phyloP scores from a whole-genome alignment of 2,113 vertebrate species.

The Stigmatopora argus region DNA sequence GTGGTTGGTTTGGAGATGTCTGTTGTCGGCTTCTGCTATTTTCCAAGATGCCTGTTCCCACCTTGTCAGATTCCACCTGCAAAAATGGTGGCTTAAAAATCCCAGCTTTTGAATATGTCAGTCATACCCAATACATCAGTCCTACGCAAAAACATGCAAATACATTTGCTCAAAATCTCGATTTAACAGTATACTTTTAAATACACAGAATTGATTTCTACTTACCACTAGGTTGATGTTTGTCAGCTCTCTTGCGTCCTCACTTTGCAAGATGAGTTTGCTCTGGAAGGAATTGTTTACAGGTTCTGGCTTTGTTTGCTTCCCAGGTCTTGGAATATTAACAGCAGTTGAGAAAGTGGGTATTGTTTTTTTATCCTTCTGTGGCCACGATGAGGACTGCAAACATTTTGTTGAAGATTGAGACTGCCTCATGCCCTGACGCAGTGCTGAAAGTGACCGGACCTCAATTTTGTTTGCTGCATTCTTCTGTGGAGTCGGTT shows the following conservation, averaged over 20 bases:
- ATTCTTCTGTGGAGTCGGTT: slow-evolving; percentile 31
- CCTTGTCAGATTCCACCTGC: slow-evolving; percentile 68
- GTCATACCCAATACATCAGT: background rate
- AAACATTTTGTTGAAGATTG: slow-evolving; percentile 68
- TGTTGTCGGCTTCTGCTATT: slow-evolving; percentile 44
- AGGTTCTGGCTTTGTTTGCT: slow-evolving; percentile 31
- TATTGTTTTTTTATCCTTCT: slow-evolving; percentile 59
- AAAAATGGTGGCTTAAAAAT: slow-evolving; percentile 12
- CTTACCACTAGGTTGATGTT: slow-evolving; percentile 57
- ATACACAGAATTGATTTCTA: background rate
- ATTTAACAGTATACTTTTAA: background rate
- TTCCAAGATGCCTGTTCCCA: slow-evolving; percentile 21
- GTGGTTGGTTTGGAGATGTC: slow-evolving; percentile 43
- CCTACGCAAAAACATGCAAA: background rate
- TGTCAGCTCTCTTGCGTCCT: slow-evolving; percentile 24
- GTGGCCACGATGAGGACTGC: slow-evolving; percentile 55
- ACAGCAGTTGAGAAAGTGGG: too few species aligned
- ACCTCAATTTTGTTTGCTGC: slow-evolving; percentile 32
- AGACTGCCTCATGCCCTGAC: slow-evolving; percentile 43
- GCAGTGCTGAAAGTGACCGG: slow-evolving; percentile 26
- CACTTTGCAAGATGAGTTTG: slow-evolving; percentile 3
- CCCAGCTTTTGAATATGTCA: background rate
- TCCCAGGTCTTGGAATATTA: slow-evolving; percentile 31
- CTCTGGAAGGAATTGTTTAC: slow-evolving; percentile 25
- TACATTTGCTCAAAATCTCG: background rate